A percentile compares a stretch with the other conserved stretches of the same genome.
These are phyloP conservation scores for Poeciliopsis infans DNA, from an alignment of 2,797 vertebrate genomes.

Conservation along the genomic window DNA sequence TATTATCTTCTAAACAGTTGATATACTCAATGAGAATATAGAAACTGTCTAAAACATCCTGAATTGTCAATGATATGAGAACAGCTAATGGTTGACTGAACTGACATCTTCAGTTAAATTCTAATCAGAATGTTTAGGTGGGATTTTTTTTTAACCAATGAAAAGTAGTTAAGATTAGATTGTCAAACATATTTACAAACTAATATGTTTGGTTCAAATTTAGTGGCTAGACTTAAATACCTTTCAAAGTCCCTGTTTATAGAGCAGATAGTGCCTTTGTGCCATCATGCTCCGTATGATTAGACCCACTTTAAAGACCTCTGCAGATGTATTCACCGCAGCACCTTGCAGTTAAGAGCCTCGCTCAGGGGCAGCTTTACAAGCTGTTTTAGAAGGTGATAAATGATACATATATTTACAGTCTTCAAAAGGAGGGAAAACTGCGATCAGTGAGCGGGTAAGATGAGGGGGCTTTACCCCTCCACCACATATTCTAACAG, in stretches of 20 bases:
- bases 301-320: background rate
- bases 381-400: constrained; percentile 19
- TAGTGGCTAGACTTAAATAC: background rate
- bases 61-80: background rate
- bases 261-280: background rate
- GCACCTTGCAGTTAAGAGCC: constrained; percentile 16
- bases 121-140: background rate
- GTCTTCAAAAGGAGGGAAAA: constrained; percentile 23
- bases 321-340: constrained; percentile 12
- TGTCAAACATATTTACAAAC: background rate
- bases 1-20: background rate
- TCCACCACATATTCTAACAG: constrained; percentile 35
- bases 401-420: constrained; percentile 20
- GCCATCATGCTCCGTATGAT: background rate
- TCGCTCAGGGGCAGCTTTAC: constrained; percentile 46
- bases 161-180: background rate
- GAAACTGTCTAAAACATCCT: background rate
- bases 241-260: background rate
- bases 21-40: background rate
- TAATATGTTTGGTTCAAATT: background rate
- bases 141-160: background rate
- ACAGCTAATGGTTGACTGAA: background rate
- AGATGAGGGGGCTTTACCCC: constrained; percentile 25
- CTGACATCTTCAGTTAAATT: background rate
- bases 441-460: constrained; percentile 19